A percentile compares a stretch with the other conserved stretches of the same genome.
phyloP scores from a whole-genome alignment of 2,888 invertebrate species.

The Lepidocyrtoides sp. region DNA sequence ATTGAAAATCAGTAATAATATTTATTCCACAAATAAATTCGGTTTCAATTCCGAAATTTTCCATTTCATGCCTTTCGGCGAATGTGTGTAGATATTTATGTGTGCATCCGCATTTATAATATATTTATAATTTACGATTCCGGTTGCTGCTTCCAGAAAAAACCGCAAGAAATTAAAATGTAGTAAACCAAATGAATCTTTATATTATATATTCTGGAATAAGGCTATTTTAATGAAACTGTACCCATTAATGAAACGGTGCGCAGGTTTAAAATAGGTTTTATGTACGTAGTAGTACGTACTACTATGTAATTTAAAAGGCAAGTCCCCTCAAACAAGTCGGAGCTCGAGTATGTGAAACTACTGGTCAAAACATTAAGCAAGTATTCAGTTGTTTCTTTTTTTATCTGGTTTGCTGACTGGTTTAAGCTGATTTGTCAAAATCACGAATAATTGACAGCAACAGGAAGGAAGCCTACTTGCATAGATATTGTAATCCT shows the following conservation, averaged over 20 bases:
- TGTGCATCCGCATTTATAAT: conserved; percentile 4
- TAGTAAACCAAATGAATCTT: conserved; percentile 36
- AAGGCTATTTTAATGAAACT: conserved; percentile 9
- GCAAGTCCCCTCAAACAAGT: neutral
- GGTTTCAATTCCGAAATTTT: neutral
- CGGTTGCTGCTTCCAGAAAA: neutral
- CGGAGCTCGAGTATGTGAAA: conserved; percentile 31
- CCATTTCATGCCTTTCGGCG: neutral
- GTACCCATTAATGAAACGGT: no score
- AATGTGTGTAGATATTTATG: no score
- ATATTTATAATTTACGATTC: neutral
- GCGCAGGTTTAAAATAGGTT: neutral
- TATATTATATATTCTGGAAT: neutral
- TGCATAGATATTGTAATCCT: neutral
- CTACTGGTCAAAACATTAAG: conserved; percentile 24
- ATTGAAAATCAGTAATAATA: neutral
- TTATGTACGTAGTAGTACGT: neutral
- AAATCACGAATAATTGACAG: conserved; percentile 3
- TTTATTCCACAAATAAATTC: no score
- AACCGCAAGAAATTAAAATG: neutral
- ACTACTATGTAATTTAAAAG: neutral
- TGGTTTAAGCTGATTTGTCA: conserved; percentile 34
- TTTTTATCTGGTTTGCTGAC: neutral
- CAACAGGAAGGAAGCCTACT: conserved; percentile 20
- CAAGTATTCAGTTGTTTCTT: neutral